These are phyloP conservation scores for Otis tarda DNA, from an alignment of 2,113 vertebrate species.

Conservation along the genomic window DNA sequence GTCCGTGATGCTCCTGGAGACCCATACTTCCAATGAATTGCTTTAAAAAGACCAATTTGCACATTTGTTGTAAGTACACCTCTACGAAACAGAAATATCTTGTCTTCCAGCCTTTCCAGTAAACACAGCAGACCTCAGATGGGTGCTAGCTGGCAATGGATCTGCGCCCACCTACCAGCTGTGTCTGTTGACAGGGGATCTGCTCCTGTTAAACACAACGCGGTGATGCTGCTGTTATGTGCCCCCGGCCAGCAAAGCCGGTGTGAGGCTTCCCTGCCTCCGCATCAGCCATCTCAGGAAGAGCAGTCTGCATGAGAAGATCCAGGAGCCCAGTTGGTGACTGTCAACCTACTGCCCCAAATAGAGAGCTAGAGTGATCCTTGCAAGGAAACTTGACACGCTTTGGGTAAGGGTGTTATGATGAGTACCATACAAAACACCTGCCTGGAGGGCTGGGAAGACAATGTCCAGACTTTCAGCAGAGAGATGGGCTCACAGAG, in stretches of 20 bases:
- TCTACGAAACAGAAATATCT: background rate
- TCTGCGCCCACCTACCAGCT: background rate
- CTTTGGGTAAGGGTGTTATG: background rate
- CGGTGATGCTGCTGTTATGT: background rate
- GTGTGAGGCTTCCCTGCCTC: background rate
- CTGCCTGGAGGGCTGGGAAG: background rate
- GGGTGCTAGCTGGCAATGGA: background rate
- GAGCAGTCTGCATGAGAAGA: background rate
- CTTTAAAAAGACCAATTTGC: background rate
- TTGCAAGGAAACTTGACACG: fast-evolving
- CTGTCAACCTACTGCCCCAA: background rate
- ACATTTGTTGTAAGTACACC: background rate
- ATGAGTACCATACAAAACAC: background rate
- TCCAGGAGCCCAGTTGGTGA: background rate
- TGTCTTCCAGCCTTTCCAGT: background rate
- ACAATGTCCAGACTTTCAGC: background rate
- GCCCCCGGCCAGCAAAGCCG: background rate
- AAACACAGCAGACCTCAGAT: background rate
- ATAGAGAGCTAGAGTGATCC: background rate
- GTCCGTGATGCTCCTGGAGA: background rate
- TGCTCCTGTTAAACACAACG: background rate
- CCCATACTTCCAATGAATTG: background rate
- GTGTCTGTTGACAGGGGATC: background rate
- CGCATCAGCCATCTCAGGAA: background rate
- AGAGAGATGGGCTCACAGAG: background rate